Conservation (phyloP, 53 echinoderm and acorn worm genomes). For the Patiria pectinifera region DNA sequence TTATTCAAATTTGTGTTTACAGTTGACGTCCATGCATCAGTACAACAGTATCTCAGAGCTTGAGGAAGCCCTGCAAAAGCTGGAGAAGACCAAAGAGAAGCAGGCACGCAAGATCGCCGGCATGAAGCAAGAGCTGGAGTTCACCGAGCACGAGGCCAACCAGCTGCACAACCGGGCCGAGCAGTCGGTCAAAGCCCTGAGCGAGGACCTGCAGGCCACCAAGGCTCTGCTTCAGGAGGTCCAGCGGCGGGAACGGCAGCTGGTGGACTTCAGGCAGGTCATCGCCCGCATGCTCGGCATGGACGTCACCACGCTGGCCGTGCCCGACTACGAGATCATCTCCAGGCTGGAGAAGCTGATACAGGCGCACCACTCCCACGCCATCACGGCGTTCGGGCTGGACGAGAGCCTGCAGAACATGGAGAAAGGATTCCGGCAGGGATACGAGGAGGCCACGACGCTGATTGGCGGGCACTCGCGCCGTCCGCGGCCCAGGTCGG, state of each 20-base stretch:
- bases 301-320: conserved; percentile 86
- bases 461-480: conserved; percentile 49
- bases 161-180: conserved; percentile 64
- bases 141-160: conserved; percentile 87
- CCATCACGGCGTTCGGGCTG: conserved; percentile 82
- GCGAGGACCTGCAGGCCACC: conserved; percentile 87
- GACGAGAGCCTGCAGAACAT: conserved; percentile 85
- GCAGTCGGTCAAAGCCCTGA: conserved; percentile 73
- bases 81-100: conserved; percentile 96
- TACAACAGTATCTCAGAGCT: conserved; percentile 84
- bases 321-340: conserved; percentile 99
- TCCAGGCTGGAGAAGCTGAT: conserved; percentile 94
- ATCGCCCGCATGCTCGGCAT: conserved; percentile 95
- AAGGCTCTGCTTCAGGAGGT: conserved; percentile 83
- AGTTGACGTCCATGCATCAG: conserved; percentile 84
- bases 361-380: conserved; percentile 98
- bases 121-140: conserved; percentile 96
- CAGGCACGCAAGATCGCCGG: conserved; percentile 97
- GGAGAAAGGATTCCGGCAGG: conserved; percentile 87
- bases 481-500: conserved; percentile 70
- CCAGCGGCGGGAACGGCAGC: conserved; percentile 85
- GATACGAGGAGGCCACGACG: conserved; percentile 75
- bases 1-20: neutral
- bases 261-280: conserved; percentile 96
- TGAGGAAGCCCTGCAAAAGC: conserved; percentile 76